Percentiles rank a stretch among this genome's conserved stretches.
Conservation (phyloP, 92 coral and sea anemone species). For the Zoanthus sociatus region DNA sequence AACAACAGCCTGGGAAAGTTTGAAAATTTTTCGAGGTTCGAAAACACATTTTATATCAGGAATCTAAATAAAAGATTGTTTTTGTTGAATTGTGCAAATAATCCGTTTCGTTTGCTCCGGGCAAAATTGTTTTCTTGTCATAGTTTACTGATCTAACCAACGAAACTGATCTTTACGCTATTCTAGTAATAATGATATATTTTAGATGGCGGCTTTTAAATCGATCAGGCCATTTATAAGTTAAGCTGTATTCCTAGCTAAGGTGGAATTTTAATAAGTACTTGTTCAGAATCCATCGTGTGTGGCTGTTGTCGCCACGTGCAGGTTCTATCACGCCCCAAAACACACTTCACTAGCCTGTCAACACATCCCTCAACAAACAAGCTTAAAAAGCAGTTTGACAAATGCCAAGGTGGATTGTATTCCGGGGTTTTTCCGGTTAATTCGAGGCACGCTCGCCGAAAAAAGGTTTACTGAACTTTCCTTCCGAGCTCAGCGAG, state of each 20-base stretch:
- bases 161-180: slow-evolving; percentile 13
- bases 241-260: slow-evolving; percentile 6
- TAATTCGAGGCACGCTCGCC: slow-evolving; percentile 35
- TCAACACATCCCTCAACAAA: slow-evolving; percentile 84
- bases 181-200: neutral
- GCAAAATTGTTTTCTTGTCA: slow-evolving; percentile 15
- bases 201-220: slow-evolving; percentile 21
- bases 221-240: slow-evolving; percentile 22
- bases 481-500: slow-evolving; percentile 32
- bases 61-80: neutral
- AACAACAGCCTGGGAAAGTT: slow-evolving; percentile 3
- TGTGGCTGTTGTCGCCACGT: slow-evolving; percentile 38
- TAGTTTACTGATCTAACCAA: neutral
- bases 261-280: slow-evolving; percentile 29
- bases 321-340: slow-evolving; percentile 79
- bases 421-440: slow-evolving; percentile 43
- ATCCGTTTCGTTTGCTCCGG: neutral
- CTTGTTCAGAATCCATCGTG: slow-evolving; percentile 3
- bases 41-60: neutral
- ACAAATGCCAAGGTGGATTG: slow-evolving; percentile 62
- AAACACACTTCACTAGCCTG: slow-evolving; percentile 69
- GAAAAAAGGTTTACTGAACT: slow-evolving; percentile 7
- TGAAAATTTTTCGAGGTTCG: neutral
- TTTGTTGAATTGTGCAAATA: neutral
- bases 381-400: slow-evolving; percentile 71